These are phyloP conservation scores for Hemicrepidius hirtus DNA, from an alignment of 2,888 invertebrate genomes.

Conservation along the genomic window DNA sequence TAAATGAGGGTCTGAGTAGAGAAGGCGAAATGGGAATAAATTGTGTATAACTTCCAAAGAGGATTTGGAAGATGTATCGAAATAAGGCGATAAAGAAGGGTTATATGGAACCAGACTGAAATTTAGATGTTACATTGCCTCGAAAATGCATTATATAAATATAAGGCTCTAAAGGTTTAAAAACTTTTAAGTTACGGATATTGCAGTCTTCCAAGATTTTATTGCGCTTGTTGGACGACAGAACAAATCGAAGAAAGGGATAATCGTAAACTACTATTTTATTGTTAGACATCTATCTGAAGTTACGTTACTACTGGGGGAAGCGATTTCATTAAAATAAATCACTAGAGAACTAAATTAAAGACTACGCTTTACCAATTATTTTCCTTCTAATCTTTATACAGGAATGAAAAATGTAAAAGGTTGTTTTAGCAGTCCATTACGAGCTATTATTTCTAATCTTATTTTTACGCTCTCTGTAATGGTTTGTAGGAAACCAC, in stretches of 20 bases:
- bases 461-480: slow-evolving; percentile 66
- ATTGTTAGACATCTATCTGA: slow-evolving; percentile 7
- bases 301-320: not conserved
- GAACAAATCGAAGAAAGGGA: slow-evolving; percentile 11
- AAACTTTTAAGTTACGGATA: slow-evolving; percentile 66
- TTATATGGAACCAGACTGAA: slow-evolving; percentile 68
- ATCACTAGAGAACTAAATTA: not conserved
- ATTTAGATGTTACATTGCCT: slow-evolving; percentile 68
- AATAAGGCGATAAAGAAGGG: slow-evolving; percentile 70
- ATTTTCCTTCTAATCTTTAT: slow-evolving; percentile 3
- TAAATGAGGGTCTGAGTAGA: slow-evolving; percentile 60
- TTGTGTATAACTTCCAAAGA: slow-evolving; percentile 67
- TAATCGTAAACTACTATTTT: slow-evolving; percentile 10
- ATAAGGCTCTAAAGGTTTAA: slow-evolving; percentile 66
- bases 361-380: not conserved
- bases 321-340: too few relatives aligned
- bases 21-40: slow-evolving; percentile 63
- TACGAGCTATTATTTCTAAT: slow-evolving; percentile 68
- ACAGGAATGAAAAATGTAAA: not conserved
- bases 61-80: slow-evolving; percentile 70
- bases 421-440: slow-evolving; percentile 50
- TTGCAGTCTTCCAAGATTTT: slow-evolving; percentile 52
- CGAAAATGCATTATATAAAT: slow-evolving; percentile 63
- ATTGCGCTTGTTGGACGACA: slow-evolving; percentile 23
- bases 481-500: slow-evolving; percentile 64